These are phyloP conservation scores for Dasyprocta punctata DNA, from an alignment of 2,113 vertebrate genomes.

Conservation along the genomic window DNA sequence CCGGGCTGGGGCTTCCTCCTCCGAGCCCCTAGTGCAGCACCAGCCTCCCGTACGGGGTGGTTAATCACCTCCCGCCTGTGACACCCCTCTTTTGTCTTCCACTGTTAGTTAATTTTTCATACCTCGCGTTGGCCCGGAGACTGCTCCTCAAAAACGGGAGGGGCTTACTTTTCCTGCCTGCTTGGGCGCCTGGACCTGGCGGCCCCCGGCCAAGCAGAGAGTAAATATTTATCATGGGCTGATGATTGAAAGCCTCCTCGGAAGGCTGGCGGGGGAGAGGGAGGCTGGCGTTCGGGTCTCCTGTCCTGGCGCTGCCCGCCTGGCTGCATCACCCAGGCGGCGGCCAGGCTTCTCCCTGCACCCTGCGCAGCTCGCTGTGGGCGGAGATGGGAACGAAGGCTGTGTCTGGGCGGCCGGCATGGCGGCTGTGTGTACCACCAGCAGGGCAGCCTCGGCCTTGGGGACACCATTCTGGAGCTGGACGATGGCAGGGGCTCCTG, in stretches of 20 bases:
- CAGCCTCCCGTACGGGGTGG: neutral
- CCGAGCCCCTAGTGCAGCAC: neutral
- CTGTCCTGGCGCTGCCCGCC: neutral
- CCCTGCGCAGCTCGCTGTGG: conserved; percentile 86
- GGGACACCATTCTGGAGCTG: conserved; percentile 83
- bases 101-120: conserved; percentile 10
- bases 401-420: conserved; percentile 87
- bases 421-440: conserved; percentile 82
- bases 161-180: neutral
- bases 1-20: neutral
- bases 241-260: neutral
- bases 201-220: neutral
- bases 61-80: neutral
- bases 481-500: neutral
- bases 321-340: neutral
- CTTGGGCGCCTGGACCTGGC: neutral
- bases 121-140: neutral
- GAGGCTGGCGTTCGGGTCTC: neutral
- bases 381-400: conserved; percentile 91
- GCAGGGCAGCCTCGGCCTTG: conserved; percentile 79
- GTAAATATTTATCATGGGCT: neutral
- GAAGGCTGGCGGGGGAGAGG: neutral
- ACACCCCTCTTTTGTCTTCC: neutral
- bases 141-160: neutral
- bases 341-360: conserved; percentile 83